Evolutionary conservation across 2,888 invertebrate species (phyloP), one percentile per base, ranked within the genome.

Genomic region (Xestobium rufovillosum): DNA sequence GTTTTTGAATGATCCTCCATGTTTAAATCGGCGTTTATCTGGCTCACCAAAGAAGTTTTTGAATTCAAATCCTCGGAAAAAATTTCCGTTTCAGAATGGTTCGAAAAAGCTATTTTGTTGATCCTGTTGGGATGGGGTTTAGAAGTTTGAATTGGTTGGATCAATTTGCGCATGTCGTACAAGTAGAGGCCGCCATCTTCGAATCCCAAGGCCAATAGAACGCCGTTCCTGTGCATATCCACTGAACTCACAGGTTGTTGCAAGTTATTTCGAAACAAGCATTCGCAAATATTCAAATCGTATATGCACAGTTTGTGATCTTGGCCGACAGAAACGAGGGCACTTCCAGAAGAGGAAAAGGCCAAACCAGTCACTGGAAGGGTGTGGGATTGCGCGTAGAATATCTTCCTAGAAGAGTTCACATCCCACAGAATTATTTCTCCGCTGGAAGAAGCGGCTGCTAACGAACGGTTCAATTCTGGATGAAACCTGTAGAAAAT

Each of bases 231-330:
- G 35, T 56, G 54, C 11, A 59, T 44, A 33, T 59, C 61, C 3
- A 60, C 41, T 1, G 53, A 44, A 3, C 56, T 56, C 1, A 61
- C 45, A 1, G 55, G 49, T 29, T 56, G 51, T 25, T 53, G 55
- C 3, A 59, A 36, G 38, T 48, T 52, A 36, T 54, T 56, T 33
- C 56, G 52, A 36, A 57, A 62, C 16, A 52, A 33, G 17, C 50
- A 53, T 23, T 51, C 48, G 12, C 51, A 39, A 2, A 44, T 42
- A 10, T 41, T 38, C 13, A 49, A 34, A 34, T 63, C 58, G 11
- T 53, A 47, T 1, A 60, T 46, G 41, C 55, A 57, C 15, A 63
- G 51, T 38, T 58, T 59, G 30, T 52, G 43, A 33, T 62, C 59
- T 35, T 48, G 48, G 10, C 60, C 60, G 3, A 54, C 51, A 3